A percentile compares a stretch with the other conserved stretches of the same genome.
These are phyloP conservation scores for Dolichopus griseipennis DNA, from an alignment of 2,888 invertebrate genomes.

Conservation along the genomic window DNA sequence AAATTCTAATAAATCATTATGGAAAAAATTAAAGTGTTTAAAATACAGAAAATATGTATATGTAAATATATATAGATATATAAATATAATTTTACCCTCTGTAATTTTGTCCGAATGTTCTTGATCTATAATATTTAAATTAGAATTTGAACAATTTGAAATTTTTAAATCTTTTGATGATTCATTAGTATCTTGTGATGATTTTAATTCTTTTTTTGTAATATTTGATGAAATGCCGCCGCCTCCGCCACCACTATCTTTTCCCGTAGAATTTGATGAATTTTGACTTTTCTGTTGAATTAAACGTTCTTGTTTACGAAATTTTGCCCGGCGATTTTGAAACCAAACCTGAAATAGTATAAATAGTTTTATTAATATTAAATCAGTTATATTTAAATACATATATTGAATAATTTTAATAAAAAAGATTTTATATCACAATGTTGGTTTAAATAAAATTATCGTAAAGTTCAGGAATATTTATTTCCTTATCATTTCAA, in stretches of 20 bases:
- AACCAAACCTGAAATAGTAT: constrained; percentile 35
- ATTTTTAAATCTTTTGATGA: background rate
- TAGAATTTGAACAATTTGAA: background rate
- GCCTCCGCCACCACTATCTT: background rate
- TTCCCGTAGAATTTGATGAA: background rate
- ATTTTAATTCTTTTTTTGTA: background rate
- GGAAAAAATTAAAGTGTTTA: too few relatives aligned
- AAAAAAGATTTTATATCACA: background rate
- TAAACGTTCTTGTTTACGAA: constrained; percentile 36
- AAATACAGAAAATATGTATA: too few relatives aligned
- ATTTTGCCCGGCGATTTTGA: constrained; percentile 36
- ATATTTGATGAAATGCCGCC: background rate
- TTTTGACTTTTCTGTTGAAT: constrained; percentile 20
- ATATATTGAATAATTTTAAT: background rate
- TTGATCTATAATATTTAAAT: background rate
- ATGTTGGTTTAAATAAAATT: background rate
- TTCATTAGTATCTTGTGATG: background rate
- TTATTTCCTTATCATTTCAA: too few relatives aligned
- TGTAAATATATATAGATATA: too few relatives aligned
- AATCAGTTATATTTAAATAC: too few relatives aligned
- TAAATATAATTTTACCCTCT: background rate
- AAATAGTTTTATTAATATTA: too few relatives aligned
- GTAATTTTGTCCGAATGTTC: background rate
- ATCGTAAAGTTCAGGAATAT: background rate
- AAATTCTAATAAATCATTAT: too few relatives aligned